Conservation (phyloP, 2,888 invertebrate genomes). For the Drosophila recens region DNA sequence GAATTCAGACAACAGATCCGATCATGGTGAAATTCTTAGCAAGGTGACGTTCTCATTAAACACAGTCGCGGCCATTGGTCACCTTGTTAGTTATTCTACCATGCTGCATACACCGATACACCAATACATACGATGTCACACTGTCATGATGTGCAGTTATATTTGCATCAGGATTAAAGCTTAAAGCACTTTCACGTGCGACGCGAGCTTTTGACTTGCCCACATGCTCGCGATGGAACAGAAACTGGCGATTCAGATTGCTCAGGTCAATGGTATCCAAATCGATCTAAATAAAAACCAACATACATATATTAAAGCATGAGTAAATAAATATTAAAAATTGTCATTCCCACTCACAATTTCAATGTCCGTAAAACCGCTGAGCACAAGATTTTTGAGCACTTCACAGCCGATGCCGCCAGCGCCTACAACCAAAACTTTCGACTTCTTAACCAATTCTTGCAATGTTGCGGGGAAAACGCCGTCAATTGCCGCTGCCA, state of each 20-base stretch:
- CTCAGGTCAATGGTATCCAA: constrained; percentile 99
- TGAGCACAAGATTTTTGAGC: constrained; percentile 97
- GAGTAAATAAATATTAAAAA: neutral
- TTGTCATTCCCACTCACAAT: constrained; percentile 89
- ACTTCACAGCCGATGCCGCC: constrained; percentile 99
- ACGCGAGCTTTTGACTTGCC: constrained; percentile 98
- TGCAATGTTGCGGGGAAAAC: constrained; percentile 89
- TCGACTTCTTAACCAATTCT: constrained; percentile 89
- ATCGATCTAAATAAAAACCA: constrained; percentile 91
- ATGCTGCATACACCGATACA: constrained; percentile 52
- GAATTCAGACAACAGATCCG: neutral
- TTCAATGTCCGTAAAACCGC: constrained; percentile 96
- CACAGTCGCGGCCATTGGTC: neutral
- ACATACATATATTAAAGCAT: neutral
- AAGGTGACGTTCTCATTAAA: neutral
- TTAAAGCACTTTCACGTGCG: constrained; percentile 94
- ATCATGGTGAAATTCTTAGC: neutral
- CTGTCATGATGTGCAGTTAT: constrained; percentile 97
- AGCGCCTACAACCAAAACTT: constrained; percentile 96
- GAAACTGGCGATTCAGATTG: constrained; percentile 98
- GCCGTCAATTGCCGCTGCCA: constrained; percentile 89
- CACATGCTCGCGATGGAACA: constrained; percentile 99
- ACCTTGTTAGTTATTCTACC: neutral
- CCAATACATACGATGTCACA: constrained; percentile 92
- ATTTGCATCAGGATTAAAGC: constrained; percentile 94